A percentile compares a stretch with the other conserved stretches of the same genome.
These are phyloP conservation scores for Sinocyclocheilus grahami DNA, from an alignment of 2,113 vertebrate species.

Conservation along the genomic window DNA sequence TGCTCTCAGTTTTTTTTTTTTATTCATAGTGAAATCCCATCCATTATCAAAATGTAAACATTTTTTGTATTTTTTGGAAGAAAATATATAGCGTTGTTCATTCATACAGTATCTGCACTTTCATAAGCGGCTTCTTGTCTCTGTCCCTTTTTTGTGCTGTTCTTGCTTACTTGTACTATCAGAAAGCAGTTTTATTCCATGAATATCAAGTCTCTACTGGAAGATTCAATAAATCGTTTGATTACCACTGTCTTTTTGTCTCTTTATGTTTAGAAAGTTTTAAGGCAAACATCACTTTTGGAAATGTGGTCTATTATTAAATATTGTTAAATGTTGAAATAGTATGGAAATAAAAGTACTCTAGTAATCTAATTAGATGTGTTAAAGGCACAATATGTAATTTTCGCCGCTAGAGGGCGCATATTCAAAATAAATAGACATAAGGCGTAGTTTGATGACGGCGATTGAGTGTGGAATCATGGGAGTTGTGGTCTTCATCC, in stretches of 20 bases:
- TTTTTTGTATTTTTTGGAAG: constrained; percentile 78
- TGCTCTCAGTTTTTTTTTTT: constrained; percentile 52
- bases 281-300: background rate
- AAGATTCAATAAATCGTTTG: constrained; percentile 93
- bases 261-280: constrained; percentile 47
- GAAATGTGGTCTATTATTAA: background rate
- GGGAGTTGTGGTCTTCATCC: too few relatives aligned
- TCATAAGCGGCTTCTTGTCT: constrained; percentile 66
- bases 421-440: too few relatives aligned
- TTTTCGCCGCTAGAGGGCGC: too few relatives aligned
- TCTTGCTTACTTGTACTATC: constrained; percentile 77
- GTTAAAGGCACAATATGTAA: too few relatives aligned
- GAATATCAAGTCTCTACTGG: constrained; percentile 91
- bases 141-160: constrained; percentile 62
- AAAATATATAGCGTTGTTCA: constrained; percentile 75
- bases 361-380: too few relatives aligned
- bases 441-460: too few relatives aligned
- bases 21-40: constrained; percentile 67
- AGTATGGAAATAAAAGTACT: too few relatives aligned
- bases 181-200: constrained; percentile 92
- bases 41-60: constrained; percentile 70
- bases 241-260: constrained; percentile 79
- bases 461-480: too few relatives aligned
- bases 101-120: constrained; percentile 83
- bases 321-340: background rate